Conservation (phyloP, 2,797 vertebrate genomes). For the Melanotaenia boesemani region DNA sequence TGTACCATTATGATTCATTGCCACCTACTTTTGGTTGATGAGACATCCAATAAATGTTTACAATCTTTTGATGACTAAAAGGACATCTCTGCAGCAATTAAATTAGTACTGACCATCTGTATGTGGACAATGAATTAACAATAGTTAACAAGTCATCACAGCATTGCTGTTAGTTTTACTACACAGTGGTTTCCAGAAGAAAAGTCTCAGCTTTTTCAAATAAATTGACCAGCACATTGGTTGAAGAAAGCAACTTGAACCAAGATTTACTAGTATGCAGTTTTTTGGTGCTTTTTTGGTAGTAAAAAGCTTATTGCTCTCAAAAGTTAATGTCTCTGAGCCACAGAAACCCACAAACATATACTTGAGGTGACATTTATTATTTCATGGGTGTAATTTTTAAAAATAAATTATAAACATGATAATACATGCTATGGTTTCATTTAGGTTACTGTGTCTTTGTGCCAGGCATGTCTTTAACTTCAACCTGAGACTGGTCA, state of each 20-base stretch:
- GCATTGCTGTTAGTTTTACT: background rate
- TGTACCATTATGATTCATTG: background rate
- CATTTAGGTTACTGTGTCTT: background rate
- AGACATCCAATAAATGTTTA: too few species aligned
- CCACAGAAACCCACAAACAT: conserved; percentile 2
- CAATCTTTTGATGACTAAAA: background rate
- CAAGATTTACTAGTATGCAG: background rate
- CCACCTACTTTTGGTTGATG: background rate
- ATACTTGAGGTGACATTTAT: background rate
- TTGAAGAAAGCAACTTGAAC: background rate
- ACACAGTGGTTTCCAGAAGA: background rate
- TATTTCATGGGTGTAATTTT: background rate
- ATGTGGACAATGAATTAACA: background rate
- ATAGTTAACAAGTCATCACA: background rate
- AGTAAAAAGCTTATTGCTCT: background rate
- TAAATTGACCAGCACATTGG: background rate
- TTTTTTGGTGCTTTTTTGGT: background rate
- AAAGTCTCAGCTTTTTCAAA: background rate
- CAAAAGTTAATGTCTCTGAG: background rate
- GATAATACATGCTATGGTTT: background rate
- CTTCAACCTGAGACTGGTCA: background rate
- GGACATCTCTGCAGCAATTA: background rate
- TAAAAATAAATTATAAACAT: background rate
- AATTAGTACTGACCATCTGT: background rate
- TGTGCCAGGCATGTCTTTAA: background rate